phyloP scores from a whole-genome alignment of 37 sponge, comb jelly and placozoan genomes.

The Eunapius fragilis region DNA sequence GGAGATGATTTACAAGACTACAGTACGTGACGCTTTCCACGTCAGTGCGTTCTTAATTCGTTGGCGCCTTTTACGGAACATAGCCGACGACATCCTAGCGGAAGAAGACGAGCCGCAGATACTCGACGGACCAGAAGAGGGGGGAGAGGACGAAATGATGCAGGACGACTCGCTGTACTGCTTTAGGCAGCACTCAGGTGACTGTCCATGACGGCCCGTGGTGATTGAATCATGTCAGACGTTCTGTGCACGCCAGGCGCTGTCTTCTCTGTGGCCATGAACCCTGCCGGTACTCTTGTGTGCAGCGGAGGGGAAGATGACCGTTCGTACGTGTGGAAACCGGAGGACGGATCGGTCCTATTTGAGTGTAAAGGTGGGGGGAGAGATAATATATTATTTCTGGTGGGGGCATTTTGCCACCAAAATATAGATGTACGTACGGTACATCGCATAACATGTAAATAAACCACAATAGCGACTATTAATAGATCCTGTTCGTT shows the following conservation, averaged over 20 bases:
- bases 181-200: background rate
- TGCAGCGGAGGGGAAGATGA: slow-evolving; percentile 93
- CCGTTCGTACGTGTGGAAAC: slow-evolving; percentile 76
- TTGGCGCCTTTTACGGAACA: background rate
- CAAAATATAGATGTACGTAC: too few species aligned
- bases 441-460: too few species aligned
- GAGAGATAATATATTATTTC: too few species aligned
- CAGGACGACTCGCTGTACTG: background rate
- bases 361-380: slow-evolving; percentile 67
- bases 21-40: background rate
- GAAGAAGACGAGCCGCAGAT: background rate
- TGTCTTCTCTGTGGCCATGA: slow-evolving; percentile 74
- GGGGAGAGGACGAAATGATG: background rate
- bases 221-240: background rate
- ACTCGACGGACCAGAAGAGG: background rate
- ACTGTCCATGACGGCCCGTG: background rate
- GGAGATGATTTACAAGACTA: background rate
- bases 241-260: slow-evolving; percentile 43
- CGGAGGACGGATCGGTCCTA: slow-evolving; percentile 53
- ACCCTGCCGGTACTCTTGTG: slow-evolving; percentile 54
- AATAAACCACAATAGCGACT: too few species aligned
- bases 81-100: background rate
- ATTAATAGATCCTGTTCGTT: too few species aligned
- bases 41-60: background rate
- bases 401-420: too few species aligned